These are phyloP conservation scores for Drosophila kanapiae DNA, from an alignment of 1,140 invertebrate genomes.

Conservation along the genomic window DNA sequence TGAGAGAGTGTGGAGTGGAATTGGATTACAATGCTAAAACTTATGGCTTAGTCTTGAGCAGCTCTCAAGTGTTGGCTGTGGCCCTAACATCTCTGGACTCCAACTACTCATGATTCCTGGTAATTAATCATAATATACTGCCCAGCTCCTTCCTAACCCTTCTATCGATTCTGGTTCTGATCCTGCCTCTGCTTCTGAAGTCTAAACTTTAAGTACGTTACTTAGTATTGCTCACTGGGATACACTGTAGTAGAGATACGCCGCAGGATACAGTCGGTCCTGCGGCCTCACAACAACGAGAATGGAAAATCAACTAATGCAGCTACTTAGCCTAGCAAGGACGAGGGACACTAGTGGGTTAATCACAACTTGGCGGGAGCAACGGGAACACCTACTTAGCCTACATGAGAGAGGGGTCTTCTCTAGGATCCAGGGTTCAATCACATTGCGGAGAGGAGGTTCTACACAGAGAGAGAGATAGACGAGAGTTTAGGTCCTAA, in stretches of 20 bases:
- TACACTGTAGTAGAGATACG: constrained; percentile 57
- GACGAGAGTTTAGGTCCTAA: constrained; percentile 3
- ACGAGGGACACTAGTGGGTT: background rate
- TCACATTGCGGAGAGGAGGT: constrained; percentile 34
- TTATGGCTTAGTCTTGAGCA: constrained; percentile 61
- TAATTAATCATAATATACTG: constrained; percentile 75
- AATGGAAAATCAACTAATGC: constrained; percentile 45
- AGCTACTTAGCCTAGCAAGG: constrained; percentile 58
- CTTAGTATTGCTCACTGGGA: constrained; percentile 75
- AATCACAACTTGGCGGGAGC: constrained; percentile 31
- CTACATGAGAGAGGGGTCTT: constrained; percentile 15
- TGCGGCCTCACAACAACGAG: constrained; percentile 41
- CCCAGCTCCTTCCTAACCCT: constrained; percentile 22
- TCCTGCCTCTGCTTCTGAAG: background rate
- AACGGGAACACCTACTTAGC: constrained; percentile 26
- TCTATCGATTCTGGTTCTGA: constrained; percentile 8
- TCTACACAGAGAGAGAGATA: constrained; percentile 25
- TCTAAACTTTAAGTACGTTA: constrained; percentile 59
- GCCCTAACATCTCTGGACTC: constrained; percentile 25
- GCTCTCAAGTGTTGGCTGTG: constrained; percentile 39
- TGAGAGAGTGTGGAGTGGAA: constrained; percentile 12
- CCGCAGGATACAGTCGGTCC: constrained; percentile 19
- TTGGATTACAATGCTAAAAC: constrained; percentile 75
- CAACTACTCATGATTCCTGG: constrained; percentile 22
- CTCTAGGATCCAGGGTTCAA: constrained; percentile 12